Percentiles rank a stretch among this genome's conserved stretches.
phyloP scores from a whole-genome alignment of 2,888 invertebrate species.

The Lepidocyrtinus sp. region DNA sequence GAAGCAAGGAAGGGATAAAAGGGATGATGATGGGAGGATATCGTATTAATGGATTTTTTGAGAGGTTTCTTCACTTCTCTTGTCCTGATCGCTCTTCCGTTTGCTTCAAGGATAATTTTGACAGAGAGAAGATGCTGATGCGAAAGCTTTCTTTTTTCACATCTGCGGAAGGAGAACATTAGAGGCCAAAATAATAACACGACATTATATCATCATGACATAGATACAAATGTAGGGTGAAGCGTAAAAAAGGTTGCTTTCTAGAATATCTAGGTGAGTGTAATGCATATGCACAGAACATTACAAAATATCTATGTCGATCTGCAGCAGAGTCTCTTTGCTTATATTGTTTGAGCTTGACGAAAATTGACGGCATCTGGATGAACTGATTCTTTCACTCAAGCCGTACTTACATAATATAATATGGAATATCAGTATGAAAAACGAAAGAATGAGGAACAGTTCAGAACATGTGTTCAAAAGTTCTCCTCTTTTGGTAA shows the following conservation, averaged over 20 bases:
- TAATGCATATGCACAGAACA: too few species aligned
- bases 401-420: background rate
- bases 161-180: constrained; percentile 13
- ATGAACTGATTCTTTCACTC: background rate
- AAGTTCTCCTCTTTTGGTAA: background rate
- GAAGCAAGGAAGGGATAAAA: constrained; percentile 2
- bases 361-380: constrained; percentile 1
- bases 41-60: constrained; percentile 36
- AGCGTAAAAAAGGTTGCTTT: too few species aligned
- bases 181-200: constrained; percentile 16
- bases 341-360: background rate
- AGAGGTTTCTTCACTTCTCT: constrained; percentile 23
- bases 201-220: background rate
- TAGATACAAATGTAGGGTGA: constrained; percentile 8
- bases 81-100: constrained; percentile 12
- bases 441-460: background rate
- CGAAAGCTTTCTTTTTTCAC: background rate
- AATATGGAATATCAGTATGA: background rate
- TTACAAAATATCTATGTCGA: too few species aligned
- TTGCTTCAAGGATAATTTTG: constrained; percentile 12
- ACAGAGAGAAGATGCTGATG: constrained; percentile 1
- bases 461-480: too few species aligned
- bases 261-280: too few species aligned
- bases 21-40: constrained; percentile 13
- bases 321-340: too few species aligned